Conservation (phyloP, 2,113 vertebrate species). For the Corythornis vintsioides region DNA sequence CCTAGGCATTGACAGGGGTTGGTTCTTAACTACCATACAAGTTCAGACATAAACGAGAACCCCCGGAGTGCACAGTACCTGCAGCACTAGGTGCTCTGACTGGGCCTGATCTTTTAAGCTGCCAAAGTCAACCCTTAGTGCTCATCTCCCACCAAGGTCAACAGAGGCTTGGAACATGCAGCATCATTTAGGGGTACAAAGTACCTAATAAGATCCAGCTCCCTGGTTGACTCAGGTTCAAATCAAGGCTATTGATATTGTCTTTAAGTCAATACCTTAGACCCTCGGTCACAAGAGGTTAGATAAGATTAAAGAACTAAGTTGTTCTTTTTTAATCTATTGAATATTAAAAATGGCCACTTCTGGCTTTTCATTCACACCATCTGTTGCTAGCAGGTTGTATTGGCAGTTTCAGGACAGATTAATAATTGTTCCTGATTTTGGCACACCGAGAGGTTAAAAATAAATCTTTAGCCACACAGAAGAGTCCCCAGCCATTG, state of each 20-base stretch:
- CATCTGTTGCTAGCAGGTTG: constrained; percentile 71
- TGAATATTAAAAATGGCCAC: constrained; percentile 64
- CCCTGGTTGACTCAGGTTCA: not conserved
- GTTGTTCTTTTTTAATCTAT: constrained; percentile 47
- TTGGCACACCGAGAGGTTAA: constrained; percentile 46
- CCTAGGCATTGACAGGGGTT: constrained; percentile 25
- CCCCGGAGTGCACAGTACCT: not conserved
- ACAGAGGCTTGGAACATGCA: not conserved
- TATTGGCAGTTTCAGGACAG: constrained; percentile 53
- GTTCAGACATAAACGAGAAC: constrained; percentile 16
- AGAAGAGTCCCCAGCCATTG: not conserved
- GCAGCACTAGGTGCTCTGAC: not conserved
- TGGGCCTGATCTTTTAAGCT: not conserved
- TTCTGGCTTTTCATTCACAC: constrained; percentile 57
- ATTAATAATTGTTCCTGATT: constrained; percentile 59
- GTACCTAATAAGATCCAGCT: not conserved
- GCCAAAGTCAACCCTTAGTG: not conserved
- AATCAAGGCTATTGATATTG: constrained; percentile 42
- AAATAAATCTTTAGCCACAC: constrained; percentile 10
- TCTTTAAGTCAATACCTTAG: constrained; percentile 50
- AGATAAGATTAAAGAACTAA: constrained; percentile 60
- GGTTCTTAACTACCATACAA: constrained; percentile 8
- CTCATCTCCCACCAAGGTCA: not conserved
- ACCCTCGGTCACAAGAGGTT: constrained; percentile 44
- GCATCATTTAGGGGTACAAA: not conserved